Evolutionary conservation across 2,113 vertebrate genomes (phyloP).

Genomic region (Sinocyclocheilus anophthalmus): DNA sequence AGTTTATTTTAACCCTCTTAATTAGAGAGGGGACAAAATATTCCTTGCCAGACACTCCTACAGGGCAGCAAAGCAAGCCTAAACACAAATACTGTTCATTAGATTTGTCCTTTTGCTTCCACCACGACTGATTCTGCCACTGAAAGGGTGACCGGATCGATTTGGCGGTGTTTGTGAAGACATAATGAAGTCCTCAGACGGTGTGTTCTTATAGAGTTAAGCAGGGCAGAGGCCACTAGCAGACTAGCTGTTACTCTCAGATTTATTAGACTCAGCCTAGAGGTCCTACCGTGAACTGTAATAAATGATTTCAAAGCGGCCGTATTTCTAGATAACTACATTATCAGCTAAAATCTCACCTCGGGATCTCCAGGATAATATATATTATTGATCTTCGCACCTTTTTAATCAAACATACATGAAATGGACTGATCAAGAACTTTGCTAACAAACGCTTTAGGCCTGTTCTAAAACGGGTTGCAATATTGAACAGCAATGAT

Average conservation of each 20-base stretch:
- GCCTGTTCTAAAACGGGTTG: constrained; percentile 3
- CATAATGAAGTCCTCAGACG: constrained; percentile 71
- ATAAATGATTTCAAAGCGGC: constrained; percentile 75
- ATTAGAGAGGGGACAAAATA: constrained; percentile 78
- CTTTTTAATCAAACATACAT: constrained; percentile 73
- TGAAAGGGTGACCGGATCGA: constrained; percentile 73
- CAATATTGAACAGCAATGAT: constrained; percentile 23
- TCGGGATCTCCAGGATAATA: constrained; percentile 75
- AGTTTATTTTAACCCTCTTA: constrained; percentile 83
- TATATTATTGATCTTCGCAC: constrained; percentile 54
- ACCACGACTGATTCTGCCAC: constrained; percentile 75
- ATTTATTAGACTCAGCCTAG: constrained; percentile 65
- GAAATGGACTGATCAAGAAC: constrained; percentile 52
- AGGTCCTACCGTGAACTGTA: constrained; percentile 67
- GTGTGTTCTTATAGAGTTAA: constrained; percentile 66
- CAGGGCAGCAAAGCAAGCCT: constrained; percentile 69
- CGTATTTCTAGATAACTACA: constrained; percentile 71
- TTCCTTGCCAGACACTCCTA: constrained; percentile 67
- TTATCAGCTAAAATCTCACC: constrained; percentile 68
- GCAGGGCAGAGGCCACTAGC: constrained; percentile 59
- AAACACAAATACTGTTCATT: constrained; percentile 63
- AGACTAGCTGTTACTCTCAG: constrained; percentile 72
- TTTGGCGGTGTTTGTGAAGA: constrained; percentile 64
- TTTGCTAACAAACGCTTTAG: constrained; percentile 32
- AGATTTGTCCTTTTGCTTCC: constrained; percentile 71